Evolutionary conservation across 2,113 vertebrate genomes (phyloP), one percentile per base, ranked within the genome.

Genomic region (Zosterops hypoxanthus): DNA sequence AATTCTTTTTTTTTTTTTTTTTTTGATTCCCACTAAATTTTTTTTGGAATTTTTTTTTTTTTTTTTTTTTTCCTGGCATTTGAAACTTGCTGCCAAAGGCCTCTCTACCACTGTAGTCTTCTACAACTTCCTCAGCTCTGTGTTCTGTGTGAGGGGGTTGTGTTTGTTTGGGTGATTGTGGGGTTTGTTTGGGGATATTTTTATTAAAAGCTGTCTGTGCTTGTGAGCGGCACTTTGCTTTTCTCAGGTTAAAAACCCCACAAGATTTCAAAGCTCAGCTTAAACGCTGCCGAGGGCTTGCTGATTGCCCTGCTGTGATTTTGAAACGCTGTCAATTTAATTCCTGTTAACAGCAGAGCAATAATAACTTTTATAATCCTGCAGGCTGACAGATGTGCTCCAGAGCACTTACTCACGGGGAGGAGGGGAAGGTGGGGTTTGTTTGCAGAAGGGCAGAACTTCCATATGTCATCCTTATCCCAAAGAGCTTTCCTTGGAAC

Each of bases 381-480:
- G 9, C 39, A 47, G 44, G 59, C 41, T 82, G 90, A 68, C 82
- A 64, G 94, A 76, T 92, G 56, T 39, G 52, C 83, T 86, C 50
- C 88, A 81, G 79, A 88, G 82, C 16, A 2, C 82, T 95, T 64
- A 10, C 49, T 76, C 70, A 25, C 4, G 41, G 25, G 53, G 70
- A 64, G 69, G 72, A 89, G 73, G 68, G 56, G 70, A 90, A 92
- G 88, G 82, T 88, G 94, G 85, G 42, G 50, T 86, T 65, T 39
- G 12, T 76, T 71, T 92, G 85, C 29, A 44, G 14, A 19, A 80
- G 82, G 78, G 77, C 91, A 81, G 34, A 26, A 75, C 44, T 91
- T 78, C 61, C 12, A 12, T 60, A 18, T 4, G 17, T 91, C 78
- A 64, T 75, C 12, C 49, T 75, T 5, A 36, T 55, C 65, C 78